These are phyloP conservation scores for Lochmaea crataegi DNA, from an alignment of 2,888 invertebrate genomes.

Conservation along the genomic window DNA sequence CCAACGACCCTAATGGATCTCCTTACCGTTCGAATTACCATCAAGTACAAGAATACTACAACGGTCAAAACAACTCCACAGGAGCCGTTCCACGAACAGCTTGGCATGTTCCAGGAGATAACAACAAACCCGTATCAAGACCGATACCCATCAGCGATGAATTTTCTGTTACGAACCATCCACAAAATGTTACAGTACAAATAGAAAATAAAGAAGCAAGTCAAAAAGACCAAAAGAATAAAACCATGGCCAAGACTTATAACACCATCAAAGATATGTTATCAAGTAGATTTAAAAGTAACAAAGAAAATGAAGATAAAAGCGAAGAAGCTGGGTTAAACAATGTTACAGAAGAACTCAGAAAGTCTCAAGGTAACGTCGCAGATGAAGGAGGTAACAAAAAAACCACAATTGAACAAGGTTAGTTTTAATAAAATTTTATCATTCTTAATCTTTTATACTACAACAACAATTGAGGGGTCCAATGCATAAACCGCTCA, in stretches of 20 bases:
- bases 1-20: conserved; percentile 63
- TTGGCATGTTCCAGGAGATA: conserved; percentile 62
- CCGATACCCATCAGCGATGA: conserved; percentile 57
- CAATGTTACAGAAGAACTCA: conserved; percentile 72
- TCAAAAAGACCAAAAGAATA: conserved; percentile 67
- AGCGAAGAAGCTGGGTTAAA: conserved; percentile 71
- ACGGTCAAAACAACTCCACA: conserved; percentile 57
- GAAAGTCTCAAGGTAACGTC: conserved; percentile 64
- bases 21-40: conserved; percentile 70
- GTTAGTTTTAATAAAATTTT: conserved; percentile 52
- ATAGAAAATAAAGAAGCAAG: conserved; percentile 68
- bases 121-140: conserved; percentile 56
- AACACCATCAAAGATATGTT: conserved; percentile 87
- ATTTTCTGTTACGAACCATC: conserved; percentile 22
- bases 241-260: conserved; percentile 82
- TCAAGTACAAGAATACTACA: conserved; percentile 67
- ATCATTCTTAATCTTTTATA: no score
- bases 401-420: conserved; percentile 68
- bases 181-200: conserved; percentile 67
- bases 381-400: conserved; percentile 50
- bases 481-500: no score
- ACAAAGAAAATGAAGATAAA: conserved; percentile 71
- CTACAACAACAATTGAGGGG: no score
- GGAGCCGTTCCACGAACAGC: conserved; percentile 62
- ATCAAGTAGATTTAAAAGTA: conserved; percentile 80